A percentile compares a stretch with the other conserved stretches of the same genome.
These are phyloP conservation scores for Steatocranus sp. DNA, from an alignment of 2,797 vertebrate genomes.

Conservation along the genomic window DNA sequence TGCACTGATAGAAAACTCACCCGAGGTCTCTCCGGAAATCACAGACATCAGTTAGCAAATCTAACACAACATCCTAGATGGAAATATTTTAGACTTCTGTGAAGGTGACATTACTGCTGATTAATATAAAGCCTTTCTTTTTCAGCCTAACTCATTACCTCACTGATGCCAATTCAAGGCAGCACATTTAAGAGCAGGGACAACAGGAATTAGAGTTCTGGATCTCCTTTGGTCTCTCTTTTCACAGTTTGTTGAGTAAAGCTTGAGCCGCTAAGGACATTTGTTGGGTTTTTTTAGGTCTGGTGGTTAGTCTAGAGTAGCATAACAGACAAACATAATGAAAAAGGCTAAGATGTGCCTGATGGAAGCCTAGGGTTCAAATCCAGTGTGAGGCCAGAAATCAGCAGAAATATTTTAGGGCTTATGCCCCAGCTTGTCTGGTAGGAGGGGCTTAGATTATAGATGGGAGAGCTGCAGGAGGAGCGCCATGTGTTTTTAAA, in stretches of 20 bases:
- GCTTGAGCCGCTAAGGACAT: background rate
- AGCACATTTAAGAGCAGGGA: background rate
- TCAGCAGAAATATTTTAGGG: background rate
- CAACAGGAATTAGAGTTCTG: background rate
- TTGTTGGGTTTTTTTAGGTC: background rate
- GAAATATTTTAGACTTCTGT: rapidly evolving
- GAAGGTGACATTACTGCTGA: background rate
- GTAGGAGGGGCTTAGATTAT: background rate
- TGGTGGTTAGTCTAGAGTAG: background rate
- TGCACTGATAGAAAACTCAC: background rate
- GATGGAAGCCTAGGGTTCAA: background rate
- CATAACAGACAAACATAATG: background rate
- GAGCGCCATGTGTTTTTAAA: background rate
- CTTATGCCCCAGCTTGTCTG: background rate
- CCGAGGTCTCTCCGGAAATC: background rate
- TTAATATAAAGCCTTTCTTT: background rate
- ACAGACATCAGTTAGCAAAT: background rate
- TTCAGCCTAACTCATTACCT: background rate
- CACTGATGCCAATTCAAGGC: background rate
- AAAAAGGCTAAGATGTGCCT: background rate
- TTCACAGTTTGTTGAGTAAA: background rate
- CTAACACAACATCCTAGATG: background rate
- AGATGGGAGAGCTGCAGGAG: background rate
- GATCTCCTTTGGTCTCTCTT: background rate
- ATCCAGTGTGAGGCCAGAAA: background rate